Evolutionary conservation across 2,797 vertebrate species (phyloP).

Genomic region (Astyanax mexicanus): DNA sequence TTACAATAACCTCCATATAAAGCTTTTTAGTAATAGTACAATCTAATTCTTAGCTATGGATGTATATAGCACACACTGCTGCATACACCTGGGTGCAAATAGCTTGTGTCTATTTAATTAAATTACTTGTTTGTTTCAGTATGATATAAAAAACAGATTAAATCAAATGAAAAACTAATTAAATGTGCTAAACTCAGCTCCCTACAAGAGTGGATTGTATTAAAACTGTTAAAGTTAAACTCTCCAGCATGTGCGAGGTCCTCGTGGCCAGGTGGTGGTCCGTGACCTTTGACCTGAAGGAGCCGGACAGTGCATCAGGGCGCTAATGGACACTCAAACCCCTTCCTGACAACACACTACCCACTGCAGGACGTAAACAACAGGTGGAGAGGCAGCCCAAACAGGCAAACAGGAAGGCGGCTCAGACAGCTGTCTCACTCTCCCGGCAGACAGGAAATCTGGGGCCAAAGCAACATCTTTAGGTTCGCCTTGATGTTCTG

Average conservation of each 20-base stretch:
- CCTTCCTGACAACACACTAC: constrained; percentile 42
- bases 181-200: no score
- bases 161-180: no score
- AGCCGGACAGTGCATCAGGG: constrained; percentile 40
- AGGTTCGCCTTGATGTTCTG: constrained; percentile 22
- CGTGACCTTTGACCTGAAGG: constrained; percentile 18
- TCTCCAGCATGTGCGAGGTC: not conserved
- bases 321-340: constrained; percentile 12
- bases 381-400: constrained; percentile 59
- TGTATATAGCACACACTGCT: no score
- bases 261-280: not conserved
- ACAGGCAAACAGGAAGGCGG: constrained; percentile 61
- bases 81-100: no score
- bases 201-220: no score
- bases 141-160: no score
- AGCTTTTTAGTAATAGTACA: no score
- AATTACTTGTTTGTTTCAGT: no score
- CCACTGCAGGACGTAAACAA: constrained; percentile 55
- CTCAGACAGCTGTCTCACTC: constrained; percentile 53
- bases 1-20: no score
- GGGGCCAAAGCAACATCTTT: constrained; percentile 39
- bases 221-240: not conserved
- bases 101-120: no score
- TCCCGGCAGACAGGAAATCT: constrained; percentile 58
- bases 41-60: no score